These are phyloP conservation scores for Hestina assimilis DNA, from an alignment of 1,140 invertebrate species.

Conservation along the genomic window DNA sequence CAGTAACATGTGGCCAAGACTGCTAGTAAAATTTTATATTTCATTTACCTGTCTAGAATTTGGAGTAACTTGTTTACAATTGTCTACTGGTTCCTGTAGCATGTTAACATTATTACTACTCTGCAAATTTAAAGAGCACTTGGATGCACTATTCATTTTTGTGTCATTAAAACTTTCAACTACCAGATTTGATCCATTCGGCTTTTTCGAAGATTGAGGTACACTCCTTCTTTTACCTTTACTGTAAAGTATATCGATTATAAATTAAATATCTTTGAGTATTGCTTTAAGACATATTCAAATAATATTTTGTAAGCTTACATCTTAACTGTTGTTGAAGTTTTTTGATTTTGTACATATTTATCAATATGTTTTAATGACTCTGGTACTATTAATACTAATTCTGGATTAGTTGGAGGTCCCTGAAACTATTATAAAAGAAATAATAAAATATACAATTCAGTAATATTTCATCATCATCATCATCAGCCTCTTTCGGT, in stretches of 20 bases:
- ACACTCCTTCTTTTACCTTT: conserved; percentile 61
- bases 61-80: too few relatives aligned
- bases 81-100: too few relatives aligned
- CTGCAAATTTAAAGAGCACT: background rate
- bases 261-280: background rate
- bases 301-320: conserved; percentile 49
- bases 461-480: background rate
- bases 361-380: conserved; percentile 62
- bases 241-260: conserved; percentile 31
- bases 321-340: conserved; percentile 37
- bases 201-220: conserved; percentile 27
- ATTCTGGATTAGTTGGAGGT: conserved; percentile 38
- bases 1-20: too few relatives aligned
- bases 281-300: background rate
- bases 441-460: background rate
- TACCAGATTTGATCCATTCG: conserved; percentile 8
- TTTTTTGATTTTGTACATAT: conserved; percentile 59
- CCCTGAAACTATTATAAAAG: conserved; percentile 47
- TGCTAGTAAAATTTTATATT: too few relatives aligned
- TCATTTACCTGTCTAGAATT: too few relatives aligned
- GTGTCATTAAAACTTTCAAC: background rate
- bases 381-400: conserved; percentile 61
- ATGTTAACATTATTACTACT: too few relatives aligned
- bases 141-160: background rate
- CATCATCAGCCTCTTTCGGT: too few relatives aligned